These are phyloP conservation scores for Rhopalosiphum nymphaeae DNA, from an alignment of 2,888 invertebrate genomes.

Conservation along the genomic window DNA sequence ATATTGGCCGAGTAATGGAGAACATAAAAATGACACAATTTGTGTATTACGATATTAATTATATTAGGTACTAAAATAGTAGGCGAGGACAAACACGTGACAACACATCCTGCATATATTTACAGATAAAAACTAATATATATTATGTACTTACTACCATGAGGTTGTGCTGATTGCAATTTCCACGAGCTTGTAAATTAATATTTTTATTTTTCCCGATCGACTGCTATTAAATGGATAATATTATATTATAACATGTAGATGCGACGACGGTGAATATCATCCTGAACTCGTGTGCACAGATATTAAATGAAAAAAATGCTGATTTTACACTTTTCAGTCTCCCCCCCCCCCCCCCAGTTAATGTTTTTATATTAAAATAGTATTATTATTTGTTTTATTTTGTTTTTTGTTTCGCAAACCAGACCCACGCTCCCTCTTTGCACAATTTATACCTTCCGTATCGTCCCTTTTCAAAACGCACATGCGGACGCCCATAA, in stretches of 20 bases:
- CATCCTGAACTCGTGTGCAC: not conserved
- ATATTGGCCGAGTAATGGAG: not conserved
- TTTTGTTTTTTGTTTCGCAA: not conserved
- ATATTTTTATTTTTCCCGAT: not conserved
- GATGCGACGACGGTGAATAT: not conserved
- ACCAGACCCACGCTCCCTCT: not conserved
- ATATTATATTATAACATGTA: not conserved
- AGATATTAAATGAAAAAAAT: not conserved
- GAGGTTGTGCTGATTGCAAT: not conserved
- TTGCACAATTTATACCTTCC: constrained; percentile 12
- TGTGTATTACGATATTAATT: not conserved
- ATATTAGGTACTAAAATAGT: not conserved
- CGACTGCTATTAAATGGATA: not conserved
- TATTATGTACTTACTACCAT: not conserved
- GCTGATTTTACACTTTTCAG: constrained; percentile 1
- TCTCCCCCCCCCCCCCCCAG: not conserved
- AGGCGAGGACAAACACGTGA: not conserved
- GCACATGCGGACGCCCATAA: not conserved
- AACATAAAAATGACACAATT: not conserved
- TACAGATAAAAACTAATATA: not conserved
- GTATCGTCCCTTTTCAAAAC: not conserved
- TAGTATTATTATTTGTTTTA: not conserved
- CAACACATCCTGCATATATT: not conserved
- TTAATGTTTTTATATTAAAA: not conserved
- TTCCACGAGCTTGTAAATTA: not conserved